These are phyloP conservation scores for Neoniphon sammara DNA, from an alignment of 2,797 vertebrate species.

Conservation along the genomic window DNA sequence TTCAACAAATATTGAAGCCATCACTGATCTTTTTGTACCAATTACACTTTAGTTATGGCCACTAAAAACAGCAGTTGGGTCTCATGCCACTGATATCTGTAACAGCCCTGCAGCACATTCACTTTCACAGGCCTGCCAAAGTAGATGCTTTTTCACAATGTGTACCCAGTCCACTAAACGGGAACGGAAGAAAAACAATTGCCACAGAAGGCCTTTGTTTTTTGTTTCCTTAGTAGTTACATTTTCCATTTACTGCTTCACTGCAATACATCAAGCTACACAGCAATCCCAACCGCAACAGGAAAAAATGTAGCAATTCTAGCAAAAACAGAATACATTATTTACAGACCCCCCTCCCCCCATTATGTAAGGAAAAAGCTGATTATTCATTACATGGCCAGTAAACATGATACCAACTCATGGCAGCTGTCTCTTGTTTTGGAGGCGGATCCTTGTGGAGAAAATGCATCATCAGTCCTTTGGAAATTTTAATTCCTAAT, in stretches of 20 bases:
- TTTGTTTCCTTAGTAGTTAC: neutral
- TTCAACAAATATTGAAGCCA: no score
- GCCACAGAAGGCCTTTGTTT: neutral
- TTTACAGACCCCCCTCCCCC: conserved; percentile 4
- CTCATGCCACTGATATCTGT: no score
- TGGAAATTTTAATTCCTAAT: conserved; percentile 3
- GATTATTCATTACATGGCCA: neutral
- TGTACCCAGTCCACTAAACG: neutral
- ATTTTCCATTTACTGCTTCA: conserved; percentile 21
- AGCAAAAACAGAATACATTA: neutral
- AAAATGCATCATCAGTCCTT: conserved; percentile 3
- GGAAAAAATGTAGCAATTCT: neutral
- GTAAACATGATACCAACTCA: neutral
- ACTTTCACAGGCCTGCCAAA: no score
- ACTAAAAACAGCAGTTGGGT: no score
- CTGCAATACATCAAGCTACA: conserved; percentile 15
- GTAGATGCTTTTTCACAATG: neutral
- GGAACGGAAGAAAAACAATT: neutral
- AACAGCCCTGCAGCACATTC: no score
- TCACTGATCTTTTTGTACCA: no score
- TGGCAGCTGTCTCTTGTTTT: neutral
- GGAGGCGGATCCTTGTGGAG: neutral
- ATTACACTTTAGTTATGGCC: no score
- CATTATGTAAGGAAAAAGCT: neutral
- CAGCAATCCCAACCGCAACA: neutral